Base-by-base conservation (phyloP, 2,888 invertebrate genomes). In the Amphipoea oculea region DNA sequence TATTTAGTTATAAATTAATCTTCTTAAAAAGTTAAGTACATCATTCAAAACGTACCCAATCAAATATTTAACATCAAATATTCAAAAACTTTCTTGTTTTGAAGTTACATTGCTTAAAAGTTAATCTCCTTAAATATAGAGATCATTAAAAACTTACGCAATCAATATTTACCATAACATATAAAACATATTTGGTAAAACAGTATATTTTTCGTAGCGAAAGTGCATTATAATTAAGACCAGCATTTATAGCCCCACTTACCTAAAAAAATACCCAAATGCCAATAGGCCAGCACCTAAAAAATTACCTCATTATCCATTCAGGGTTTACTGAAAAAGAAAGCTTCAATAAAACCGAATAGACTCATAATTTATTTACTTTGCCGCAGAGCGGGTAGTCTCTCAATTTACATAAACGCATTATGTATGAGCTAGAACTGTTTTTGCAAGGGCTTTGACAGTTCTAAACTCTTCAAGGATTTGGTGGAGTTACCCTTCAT, bases 331-430 rank as follows among this genome's bases (percentile, higher is more conserved):
- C 2, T 48, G 17, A 67, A 57, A 73, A 76, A 81, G 42, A 9
- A 80, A 42, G 42, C 9, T 54, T 1, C 17, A 51, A 20, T 54
- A 81, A 63, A 57, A 62, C 17, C 20, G 23, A 68, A 66, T 14
- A 12, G 23, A 40, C 20, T 66, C 45, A 71, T 82, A 17, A 65
- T 45, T 76, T 76, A 82, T 82, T 78, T 68, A 68, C 42, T 54
- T 57, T 82, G 54, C 45, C 63, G 67, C 75, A 78, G 40, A 75
- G 36, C 70, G 40, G 48, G 4, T 29, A 29, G 29, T 36, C 23
- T 54, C 6, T 9, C 14, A 29, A 78, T 76, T 73, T 76, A 54
- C 78, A 71, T 73, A 48, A 57, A 85, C 6, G 1, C 14, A n/a
- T 51, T 29, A 12, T 36, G 7, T 48, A 23, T 20, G 51, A 65